A percentile compares a stretch with the other conserved stretches of the same genome.
Evolutionary conservation across 2,113 vertebrate genomes (phyloP).

Genomic region (Tympanuchus pallidicinctus): DNA sequence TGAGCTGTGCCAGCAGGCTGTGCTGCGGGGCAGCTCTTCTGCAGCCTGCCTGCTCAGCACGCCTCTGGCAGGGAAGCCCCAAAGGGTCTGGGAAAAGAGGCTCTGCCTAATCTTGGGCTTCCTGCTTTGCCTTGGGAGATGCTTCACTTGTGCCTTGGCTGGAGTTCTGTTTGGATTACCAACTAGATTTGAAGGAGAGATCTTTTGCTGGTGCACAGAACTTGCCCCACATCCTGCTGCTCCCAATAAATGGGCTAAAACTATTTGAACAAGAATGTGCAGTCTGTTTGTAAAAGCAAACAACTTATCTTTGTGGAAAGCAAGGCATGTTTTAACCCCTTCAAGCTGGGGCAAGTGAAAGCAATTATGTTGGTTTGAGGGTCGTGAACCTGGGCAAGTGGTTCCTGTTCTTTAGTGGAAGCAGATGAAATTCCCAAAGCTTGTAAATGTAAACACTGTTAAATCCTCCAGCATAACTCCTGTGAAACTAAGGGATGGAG

Average conservation of each 20-base stretch:
- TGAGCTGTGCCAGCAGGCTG: constrained; percentile 53
- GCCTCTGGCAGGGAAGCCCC: background rate
- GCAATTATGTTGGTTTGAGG: background rate
- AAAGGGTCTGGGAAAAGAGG: background rate
- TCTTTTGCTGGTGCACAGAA: background rate
- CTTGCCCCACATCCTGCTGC: background rate
- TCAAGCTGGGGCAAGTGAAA: background rate
- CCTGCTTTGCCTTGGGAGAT: background rate
- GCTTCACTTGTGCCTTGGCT: background rate
- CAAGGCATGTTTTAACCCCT: background rate
- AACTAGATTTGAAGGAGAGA: constrained; percentile 12
- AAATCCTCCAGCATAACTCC: background rate
- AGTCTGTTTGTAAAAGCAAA: background rate
- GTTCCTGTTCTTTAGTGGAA: background rate
- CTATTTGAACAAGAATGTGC: background rate
- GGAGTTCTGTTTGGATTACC: background rate
- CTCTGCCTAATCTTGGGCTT: background rate
- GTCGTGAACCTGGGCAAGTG: background rate
- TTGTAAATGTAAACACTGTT: background rate
- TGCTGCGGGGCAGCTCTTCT: constrained; percentile 27
- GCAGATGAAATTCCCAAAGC: background rate
- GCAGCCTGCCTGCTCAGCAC: background rate
- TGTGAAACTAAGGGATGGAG: background rate
- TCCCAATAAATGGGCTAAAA: background rate
- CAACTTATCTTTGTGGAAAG: background rate